Conservation (phyloP, 2,888 invertebrate species). For the Sarcophaga rosellei region DNA sequence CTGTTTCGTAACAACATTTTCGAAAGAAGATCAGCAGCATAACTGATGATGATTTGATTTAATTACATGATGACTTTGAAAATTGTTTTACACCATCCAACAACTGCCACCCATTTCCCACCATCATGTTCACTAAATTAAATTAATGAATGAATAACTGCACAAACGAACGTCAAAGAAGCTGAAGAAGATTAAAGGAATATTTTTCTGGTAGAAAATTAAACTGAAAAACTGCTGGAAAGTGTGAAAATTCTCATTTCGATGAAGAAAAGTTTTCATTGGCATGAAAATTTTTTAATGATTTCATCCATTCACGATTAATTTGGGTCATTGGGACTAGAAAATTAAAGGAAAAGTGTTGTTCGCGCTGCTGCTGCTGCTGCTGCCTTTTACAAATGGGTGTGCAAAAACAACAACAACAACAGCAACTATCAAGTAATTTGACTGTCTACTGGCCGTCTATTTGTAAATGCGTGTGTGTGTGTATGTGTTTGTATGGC, state of each 20-base stretch:
- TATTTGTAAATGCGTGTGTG: constrained; percentile 41
- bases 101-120: neutral
- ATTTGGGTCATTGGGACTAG: constrained; percentile 69
- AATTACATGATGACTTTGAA: constrained; percentile 48
- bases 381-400: neutral
- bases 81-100: neutral
- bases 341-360: constrained; percentile 62
- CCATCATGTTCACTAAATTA: neutral
- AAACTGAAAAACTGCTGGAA: neutral
- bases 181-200: neutral
- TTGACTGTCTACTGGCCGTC: constrained; percentile 63
- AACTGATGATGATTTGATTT: constrained; percentile 26
- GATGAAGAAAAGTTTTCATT: constrained; percentile 35
- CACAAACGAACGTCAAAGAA: neutral
- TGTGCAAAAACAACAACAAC: constrained; percentile 1
- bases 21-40: neutral
- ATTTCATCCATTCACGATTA: constrained; percentile 45
- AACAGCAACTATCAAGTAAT: constrained; percentile 49
- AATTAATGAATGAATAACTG: neutral
- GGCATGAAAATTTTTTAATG: constrained; percentile 42
- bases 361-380: constrained; percentile 41
- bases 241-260: constrained; percentile 2
- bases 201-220: constrained; percentile 2
- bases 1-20: neutral
- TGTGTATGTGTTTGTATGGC: neutral